These are phyloP conservation scores for Eupithecia inturbata DNA, from an alignment of 2,888 invertebrate species.

Conservation along the genomic window DNA sequence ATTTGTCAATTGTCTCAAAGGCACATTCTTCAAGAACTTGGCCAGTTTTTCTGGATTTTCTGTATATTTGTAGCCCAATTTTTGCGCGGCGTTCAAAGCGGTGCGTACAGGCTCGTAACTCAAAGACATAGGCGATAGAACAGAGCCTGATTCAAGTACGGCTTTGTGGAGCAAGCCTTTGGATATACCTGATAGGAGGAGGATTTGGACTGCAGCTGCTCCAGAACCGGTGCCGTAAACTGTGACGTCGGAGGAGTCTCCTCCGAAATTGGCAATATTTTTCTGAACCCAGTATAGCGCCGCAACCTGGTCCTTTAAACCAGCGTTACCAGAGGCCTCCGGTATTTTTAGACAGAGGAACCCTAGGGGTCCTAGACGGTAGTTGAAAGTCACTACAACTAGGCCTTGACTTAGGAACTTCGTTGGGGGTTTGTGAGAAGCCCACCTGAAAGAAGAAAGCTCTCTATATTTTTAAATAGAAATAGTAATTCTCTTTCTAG, in stretches of 20 bases:
- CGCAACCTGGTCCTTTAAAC: slow-evolving; percentile 75
- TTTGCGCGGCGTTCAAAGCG: slow-evolving; percentile 66
- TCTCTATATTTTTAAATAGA: neutral
- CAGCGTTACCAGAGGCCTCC: slow-evolving; percentile 71
- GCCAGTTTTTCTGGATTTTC: slow-evolving; percentile 50
- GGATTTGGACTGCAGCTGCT: slow-evolving; percentile 65
- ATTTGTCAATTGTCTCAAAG: slow-evolving; percentile 49
- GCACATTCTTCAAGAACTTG: slow-evolving; percentile 55
- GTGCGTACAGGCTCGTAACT: slow-evolving; percentile 57
- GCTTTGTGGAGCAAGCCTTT: slow-evolving; percentile 66
- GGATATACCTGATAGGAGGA: slow-evolving; percentile 64
- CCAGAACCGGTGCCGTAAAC: slow-evolving; percentile 72
- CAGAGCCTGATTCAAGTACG: slow-evolving; percentile 73
- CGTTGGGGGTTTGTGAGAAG: slow-evolving; percentile 59
- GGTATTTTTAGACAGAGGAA: slow-evolving; percentile 69
- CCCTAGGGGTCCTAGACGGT: slow-evolving; percentile 72
- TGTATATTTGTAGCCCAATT: slow-evolving; percentile 71
- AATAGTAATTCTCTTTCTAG: neutral
- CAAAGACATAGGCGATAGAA: slow-evolving; percentile 64
- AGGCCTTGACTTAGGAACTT: slow-evolving; percentile 59
- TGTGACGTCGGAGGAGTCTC: slow-evolving; percentile 68
- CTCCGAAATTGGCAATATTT: slow-evolving; percentile 73
- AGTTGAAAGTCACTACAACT: slow-evolving; percentile 72
- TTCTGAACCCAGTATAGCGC: slow-evolving; percentile 74
- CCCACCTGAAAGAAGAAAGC: slow-evolving; percentile 63